Percentiles rank a stretch among this genome's conserved stretches.
Evolutionary conservation across 2,888 invertebrate genomes (phyloP).

Genomic region (Protophormia terraenovae): DNA sequence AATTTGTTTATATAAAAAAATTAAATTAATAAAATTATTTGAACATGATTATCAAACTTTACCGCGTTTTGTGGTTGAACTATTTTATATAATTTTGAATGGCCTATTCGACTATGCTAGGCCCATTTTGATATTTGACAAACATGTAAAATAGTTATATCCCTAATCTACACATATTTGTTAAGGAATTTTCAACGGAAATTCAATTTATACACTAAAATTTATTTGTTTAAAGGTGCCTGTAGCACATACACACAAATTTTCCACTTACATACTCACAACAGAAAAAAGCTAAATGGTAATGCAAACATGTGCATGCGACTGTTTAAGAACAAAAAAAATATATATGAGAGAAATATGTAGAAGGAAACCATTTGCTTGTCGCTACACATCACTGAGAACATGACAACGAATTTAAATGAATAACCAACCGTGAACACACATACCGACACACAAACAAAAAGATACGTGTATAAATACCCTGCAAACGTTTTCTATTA

Average conservation of each 20-base stretch:
- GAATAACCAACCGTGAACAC: conserved; percentile 3
- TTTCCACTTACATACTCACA: not conserved
- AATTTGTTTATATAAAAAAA: too few relatives aligned
- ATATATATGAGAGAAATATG: not conserved
- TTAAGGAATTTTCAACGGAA: conserved; percentile 6
- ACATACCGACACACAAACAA: not conserved
- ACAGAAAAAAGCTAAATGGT: not conserved
- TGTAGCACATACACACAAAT: not conserved
- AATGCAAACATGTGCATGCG: not conserved
- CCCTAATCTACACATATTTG: not conserved
- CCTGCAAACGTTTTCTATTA: too few relatives aligned
- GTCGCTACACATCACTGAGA: conserved; percentile 16
- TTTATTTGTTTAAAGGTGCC: conserved; percentile 33
- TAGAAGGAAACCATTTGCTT: not conserved
- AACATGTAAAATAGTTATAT: too few relatives aligned
- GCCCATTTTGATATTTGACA: too few relatives aligned
- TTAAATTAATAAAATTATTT: too few relatives aligned
- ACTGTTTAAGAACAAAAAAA: not conserved
- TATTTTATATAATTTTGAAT: too few relatives aligned
- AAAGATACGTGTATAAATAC: too few relatives aligned
- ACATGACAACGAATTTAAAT: conserved; percentile 50
- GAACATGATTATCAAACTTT: too few relatives aligned
- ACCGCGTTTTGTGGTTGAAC: too few relatives aligned
- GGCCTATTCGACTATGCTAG: too few relatives aligned
- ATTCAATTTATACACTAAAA: conserved; percentile 45